phyloP scores from a whole-genome alignment of 2,113 vertebrate species.

The Serilophus lunatus region DNA sequence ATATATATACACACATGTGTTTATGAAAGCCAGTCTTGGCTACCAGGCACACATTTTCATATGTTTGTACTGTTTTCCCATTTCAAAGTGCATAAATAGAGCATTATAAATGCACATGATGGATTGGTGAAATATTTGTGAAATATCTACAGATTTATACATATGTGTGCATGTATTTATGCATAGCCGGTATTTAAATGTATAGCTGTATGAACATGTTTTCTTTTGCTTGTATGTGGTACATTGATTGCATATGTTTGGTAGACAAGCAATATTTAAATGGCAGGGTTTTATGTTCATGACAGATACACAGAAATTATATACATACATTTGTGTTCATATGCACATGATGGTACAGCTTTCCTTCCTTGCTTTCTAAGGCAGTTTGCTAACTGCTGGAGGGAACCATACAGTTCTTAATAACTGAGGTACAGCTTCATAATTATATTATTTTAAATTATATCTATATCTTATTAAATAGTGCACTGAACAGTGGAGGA shows the following conservation, averaged over 20 bases:
- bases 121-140: neutral
- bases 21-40: neutral
- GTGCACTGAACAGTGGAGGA: neutral
- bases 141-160: neutral
- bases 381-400: neutral
- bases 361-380: neutral
- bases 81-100: neutral
- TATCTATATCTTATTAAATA: neutral
- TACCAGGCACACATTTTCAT: neutral
- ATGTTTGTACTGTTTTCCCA: neutral
- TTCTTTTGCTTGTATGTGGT: neutral
- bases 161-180: neutral
- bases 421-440: neutral
- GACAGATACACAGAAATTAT: neutral
- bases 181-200: neutral
- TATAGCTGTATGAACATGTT: neutral
- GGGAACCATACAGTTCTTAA: neutral
- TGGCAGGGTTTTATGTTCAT: neutral
- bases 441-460: neutral
- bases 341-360: neutral
- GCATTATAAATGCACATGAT: neutral
- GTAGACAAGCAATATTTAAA: neutral
- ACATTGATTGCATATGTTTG: fast-evolving
- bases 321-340: neutral
- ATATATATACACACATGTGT: neutral